A percentile compares a stretch with the other conserved stretches of the same genome.
Evolutionary conservation across 2,888 invertebrate genomes (phyloP).

Genomic region (Beris morrisii): DNA sequence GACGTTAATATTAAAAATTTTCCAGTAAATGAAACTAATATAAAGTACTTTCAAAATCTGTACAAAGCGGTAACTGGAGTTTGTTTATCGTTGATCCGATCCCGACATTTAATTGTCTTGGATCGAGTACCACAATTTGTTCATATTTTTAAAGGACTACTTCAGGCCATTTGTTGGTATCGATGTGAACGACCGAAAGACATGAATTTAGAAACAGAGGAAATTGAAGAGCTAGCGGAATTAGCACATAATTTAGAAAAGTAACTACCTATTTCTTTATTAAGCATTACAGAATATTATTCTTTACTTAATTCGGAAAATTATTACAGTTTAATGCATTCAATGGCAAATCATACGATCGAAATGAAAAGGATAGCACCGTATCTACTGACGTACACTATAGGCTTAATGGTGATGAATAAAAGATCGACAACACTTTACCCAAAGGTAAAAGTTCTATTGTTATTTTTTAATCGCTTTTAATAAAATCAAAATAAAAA

Average conservation of each 20-base stretch:
- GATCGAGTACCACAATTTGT: slow-evolving; percentile 52
- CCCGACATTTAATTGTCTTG: slow-evolving; percentile 46
- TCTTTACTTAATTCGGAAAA: too few species aligned
- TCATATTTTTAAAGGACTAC: slow-evolving; percentile 49
- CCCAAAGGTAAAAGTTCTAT: slow-evolving; percentile 47
- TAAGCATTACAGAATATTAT: too few species aligned
- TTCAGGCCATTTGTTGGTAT: slow-evolving; percentile 52
- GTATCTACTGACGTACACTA: slow-evolving; percentile 50
- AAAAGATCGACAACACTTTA: slow-evolving; percentile 53
- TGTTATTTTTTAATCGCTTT: neutral
- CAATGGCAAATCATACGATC: slow-evolving; percentile 45
- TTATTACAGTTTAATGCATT: slow-evolving; percentile 45
- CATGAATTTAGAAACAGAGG: slow-evolving; percentile 44
- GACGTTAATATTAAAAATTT: slow-evolving; percentile 50
- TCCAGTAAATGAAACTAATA: slow-evolving; percentile 42
- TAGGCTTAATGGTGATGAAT: slow-evolving; percentile 51
- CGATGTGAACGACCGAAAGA: slow-evolving; percentile 50
- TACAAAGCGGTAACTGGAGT: slow-evolving; percentile 46
- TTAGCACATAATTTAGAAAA: slow-evolving; percentile 49
- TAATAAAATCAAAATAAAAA: neutral
- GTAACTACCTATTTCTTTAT: slow-evolving; percentile 23
- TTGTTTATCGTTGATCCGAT: slow-evolving; percentile 46
- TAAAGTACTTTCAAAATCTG: slow-evolving; percentile 43
- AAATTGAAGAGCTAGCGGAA: slow-evolving; percentile 49
- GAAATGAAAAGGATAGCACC: slow-evolving; percentile 53